phyloP scores from a whole-genome alignment of 2,888 invertebrate genomes.

The Dermolepida albohirtum region DNA sequence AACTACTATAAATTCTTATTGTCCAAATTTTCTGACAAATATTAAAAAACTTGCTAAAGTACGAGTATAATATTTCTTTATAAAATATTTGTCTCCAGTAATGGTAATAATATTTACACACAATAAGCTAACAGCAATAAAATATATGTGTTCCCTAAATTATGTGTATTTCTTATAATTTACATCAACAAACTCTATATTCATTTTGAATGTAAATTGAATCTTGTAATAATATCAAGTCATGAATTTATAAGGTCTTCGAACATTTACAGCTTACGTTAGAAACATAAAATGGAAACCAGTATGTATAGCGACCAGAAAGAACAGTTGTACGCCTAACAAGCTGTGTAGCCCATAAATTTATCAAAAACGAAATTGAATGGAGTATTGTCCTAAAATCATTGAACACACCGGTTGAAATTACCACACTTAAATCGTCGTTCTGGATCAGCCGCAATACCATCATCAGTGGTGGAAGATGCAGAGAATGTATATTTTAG shows the following conservation, averaged over 20 bases:
- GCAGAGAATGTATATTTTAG: slow-evolving; percentile 39
- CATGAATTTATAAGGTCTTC: background rate
- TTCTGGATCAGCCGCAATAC: slow-evolving; percentile 21
- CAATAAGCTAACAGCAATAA: no score
- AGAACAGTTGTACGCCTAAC: slow-evolving; percentile 33
- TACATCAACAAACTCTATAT: no score
- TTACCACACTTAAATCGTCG: slow-evolving; percentile 36
- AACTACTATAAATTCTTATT: no score
- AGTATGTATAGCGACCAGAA: slow-evolving; percentile 13
- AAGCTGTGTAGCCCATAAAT: slow-evolving; percentile 40
- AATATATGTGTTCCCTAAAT: no score
- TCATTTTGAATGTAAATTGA: no score
- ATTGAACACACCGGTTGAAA: slow-evolving; percentile 39
- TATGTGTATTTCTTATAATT: no score
- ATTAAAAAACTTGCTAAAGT: no score
- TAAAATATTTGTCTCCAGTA: no score
- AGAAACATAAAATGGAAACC: slow-evolving; percentile 21
- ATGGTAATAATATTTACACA: no score
- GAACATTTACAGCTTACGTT: background rate
- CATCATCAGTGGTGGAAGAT: slow-evolving; percentile 20
- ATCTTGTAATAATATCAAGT: background rate
- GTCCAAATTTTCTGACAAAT: no score
- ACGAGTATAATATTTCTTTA: no score
- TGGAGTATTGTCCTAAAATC: slow-evolving; percentile 44
- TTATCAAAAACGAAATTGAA: slow-evolving; percentile 44